Base-by-base conservation (phyloP, 2,797 vertebrate genomes). In the Mus caroli region DNA sequence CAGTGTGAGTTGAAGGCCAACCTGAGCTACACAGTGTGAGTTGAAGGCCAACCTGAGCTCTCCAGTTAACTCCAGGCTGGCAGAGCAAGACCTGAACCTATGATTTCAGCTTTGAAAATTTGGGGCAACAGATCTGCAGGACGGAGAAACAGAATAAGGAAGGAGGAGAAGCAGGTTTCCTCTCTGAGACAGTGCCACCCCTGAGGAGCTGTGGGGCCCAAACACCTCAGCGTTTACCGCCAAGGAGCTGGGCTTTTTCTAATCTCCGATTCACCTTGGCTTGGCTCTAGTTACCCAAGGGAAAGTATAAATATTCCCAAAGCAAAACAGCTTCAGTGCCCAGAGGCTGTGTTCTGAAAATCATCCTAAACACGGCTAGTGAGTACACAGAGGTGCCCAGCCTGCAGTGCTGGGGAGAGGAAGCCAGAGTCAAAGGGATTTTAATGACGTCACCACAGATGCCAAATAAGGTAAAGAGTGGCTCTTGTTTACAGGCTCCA, bases 231-330 rank as follows among this genome's bases (percentile, higher is more conserved):
- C 80, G 22, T 52, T 86, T 28, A 34, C 31, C 17, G 20, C 76
- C 31, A 83, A 96, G 64, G 28, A 37, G 19, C 17, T n/a, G 60
- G 56, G 56, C 40, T 58, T 75, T 93, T 92, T 64, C 69, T 54
- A 69, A 14, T 88, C 77, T 89, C 56, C 6, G 1, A 13, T 54
- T 76, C 62, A 24, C 28, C 43, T 64, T 78, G 64, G 88, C 40
- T 69, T 78, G 2, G 17, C 60, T 62, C 40, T 46, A 58, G 54
- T 50, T 83, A n/a, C 50, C 24, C 54, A 89, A 37, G n/a, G 75
- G 43, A 86, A 89, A 91, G 54, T 37, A 28, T 95, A n/a, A n/a
- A 83, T 69, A 80, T 93, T 84, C 56, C 34, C 60, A 79, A 69
- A 58, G n/a, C 37, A 71, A 90, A 94, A 79, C 76, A 71, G 79